Conservation (phyloP, 2,113 vertebrate genomes). For the Condylura cristata region DNA sequence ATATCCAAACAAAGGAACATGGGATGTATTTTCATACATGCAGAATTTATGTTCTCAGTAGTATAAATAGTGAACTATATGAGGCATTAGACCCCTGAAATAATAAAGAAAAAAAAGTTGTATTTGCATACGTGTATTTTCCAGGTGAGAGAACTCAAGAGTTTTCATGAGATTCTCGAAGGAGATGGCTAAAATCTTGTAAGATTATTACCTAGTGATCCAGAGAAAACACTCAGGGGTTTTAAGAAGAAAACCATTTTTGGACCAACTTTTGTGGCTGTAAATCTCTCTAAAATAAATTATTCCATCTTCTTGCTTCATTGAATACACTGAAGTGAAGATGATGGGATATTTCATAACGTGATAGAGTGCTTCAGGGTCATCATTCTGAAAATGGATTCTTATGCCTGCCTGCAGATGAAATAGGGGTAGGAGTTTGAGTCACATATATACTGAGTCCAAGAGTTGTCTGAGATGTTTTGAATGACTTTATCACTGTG, state of each 20-base stretch:
- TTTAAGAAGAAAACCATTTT: conserved; percentile 40
- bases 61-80: neutral
- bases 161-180: neutral
- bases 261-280: neutral
- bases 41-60: neutral
- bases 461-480: neutral
- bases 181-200: neutral
- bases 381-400: neutral
- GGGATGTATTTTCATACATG: neutral
- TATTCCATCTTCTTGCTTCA: neutral
- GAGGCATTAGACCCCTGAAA: neutral
- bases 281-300: conserved; percentile 32
- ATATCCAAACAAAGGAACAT: neutral
- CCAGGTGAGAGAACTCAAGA: neutral
- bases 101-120: neutral
- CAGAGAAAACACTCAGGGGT: neutral
- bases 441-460: neutral
- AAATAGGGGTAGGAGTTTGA: neutral
- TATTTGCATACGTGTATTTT: too few species aligned
- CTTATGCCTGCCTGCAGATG: neutral
- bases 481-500: neutral
- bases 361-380: neutral
- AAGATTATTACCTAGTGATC: neutral
- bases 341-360: neutral
- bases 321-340: neutral